Base-by-base conservation (phyloP, 2,113 vertebrate species). In the Oryzias curvinotus region DNA sequence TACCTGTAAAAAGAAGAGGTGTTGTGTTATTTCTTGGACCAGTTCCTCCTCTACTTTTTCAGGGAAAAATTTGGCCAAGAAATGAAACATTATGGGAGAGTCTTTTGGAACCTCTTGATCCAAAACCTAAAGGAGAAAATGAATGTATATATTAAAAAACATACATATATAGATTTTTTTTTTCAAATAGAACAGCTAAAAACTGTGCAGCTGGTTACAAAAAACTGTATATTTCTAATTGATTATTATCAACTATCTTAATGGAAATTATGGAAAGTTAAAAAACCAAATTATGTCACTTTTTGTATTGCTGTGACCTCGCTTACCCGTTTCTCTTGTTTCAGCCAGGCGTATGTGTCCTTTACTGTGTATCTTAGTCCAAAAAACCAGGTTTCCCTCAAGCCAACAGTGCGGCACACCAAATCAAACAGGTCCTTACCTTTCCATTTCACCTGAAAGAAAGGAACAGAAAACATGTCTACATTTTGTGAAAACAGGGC, bases 1-100 rank as follows among this genome's bases (percentile, higher is more conserved):
- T 65, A 96, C 96, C 94, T 97, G 96, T 85, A 97, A 93, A 74
- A 97, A 97, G 85, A 97, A 97, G 54, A 97, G 94, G 74, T 97
- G 96, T 73, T 97, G 96, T 7, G 96, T 97, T 56, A 97, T 95
- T 87, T 97, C 96, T 88, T 97, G 96, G 46, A 97, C 91, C 5
- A 97, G 90, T 62, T 97, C 96, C 41, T 96, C 95, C 83, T 96
- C 94, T 36, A 96, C 95, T 70, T 96, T 96, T 87, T 97, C 96
- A 14, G 96, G 96, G 71, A 97, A 97, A 75, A 97, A 97, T 72
- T 96, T 97, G 1, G 95, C 95, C 79, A 97, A 80, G 83, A 97
- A 97, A 62, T 92, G 89, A 91, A 96, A 96, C 41, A 93, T 94
- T 78, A 96, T 84, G 3, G 95, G 96, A 55, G 94, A 95, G 80